Conservation (phyloP, 1,140 invertebrate genomes). For the Berghia stephanieae region DNA sequence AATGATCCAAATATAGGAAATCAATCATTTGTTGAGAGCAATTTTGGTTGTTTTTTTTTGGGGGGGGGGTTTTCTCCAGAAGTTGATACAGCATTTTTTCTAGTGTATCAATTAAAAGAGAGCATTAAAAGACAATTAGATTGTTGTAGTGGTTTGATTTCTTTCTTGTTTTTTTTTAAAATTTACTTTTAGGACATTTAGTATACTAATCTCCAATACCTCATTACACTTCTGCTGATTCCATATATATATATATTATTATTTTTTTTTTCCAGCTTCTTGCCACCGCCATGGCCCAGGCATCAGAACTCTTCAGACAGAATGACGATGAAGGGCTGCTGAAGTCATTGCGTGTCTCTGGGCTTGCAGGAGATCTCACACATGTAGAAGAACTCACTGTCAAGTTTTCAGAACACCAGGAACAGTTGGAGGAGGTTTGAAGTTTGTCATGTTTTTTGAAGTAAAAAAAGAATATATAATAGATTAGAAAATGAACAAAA, state of each 20-base stretch:
- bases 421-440: constrained; percentile 89
- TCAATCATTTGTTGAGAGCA: too few species aligned
- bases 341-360: constrained; percentile 79
- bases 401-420: constrained; percentile 88
- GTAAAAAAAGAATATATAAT: too few species aligned
- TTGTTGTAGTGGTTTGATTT: too few species aligned
- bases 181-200: background rate
- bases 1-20: too few species aligned
- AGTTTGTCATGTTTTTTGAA: background rate
- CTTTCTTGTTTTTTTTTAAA: background rate
- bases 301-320: constrained; percentile 73
- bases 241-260: background rate
- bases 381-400: constrained; percentile 83
- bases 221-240: too few species aligned
- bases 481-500: too few species aligned
- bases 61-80: too few species aligned
- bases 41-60: too few species aligned
- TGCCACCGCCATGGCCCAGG: constrained; percentile 69
- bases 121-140: too few species aligned
- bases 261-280: constrained; percentile 60
- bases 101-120: too few species aligned
- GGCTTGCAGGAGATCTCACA: constrained; percentile 81
- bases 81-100: too few species aligned
- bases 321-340: constrained; percentile 79
- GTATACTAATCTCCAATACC: too few species aligned